Base-by-base conservation (phyloP, 2,113 vertebrate genomes). In the Dromaius novaehollandiae region DNA sequence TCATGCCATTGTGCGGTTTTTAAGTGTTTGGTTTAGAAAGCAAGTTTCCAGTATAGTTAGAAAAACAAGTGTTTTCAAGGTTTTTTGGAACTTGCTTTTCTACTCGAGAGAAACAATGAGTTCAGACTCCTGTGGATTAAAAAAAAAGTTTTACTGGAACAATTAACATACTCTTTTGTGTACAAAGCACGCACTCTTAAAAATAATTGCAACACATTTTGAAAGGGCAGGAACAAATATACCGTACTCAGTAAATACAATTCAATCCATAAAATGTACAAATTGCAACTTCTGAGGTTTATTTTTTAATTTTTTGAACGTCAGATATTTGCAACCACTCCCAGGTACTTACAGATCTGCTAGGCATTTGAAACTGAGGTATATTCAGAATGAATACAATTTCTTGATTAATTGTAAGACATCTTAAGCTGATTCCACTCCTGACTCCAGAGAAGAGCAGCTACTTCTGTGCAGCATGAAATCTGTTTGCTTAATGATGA, bases 1-100 rank as follows among this genome's bases (percentile, higher is more conserved):
- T 70, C 36, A 46, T 63, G n/a, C 1, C 11, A 12, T 38, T 70
- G 4, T 70, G 10, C 0, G 0, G 1, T 42, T 71, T 79, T 61
- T 48, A 80, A 83, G 4, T 64, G 32, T 5, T 75, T 55, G 10
- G 17, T 86, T 82, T 92, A 85, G 22, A 63, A 6, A 89, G 7
- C 4, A 81, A 63, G 6, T 71, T 51, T 46, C 5, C 61, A 14
- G 12, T 6, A 8, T 16, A 60, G 18, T 60, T 60, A 11, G 64
- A 50, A 65, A 22, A 2, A 11, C 13, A 73, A 32, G 2, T 17
- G 42, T 79, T 80, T 77, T n/a, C 2, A 42, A 46, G 13, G 7
- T 20, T 50, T 88, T 65, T 20, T 55, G 21, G 21, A 53, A 55
- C 1, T 25, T 80, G 12, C 28, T 60, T 75, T 63, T 36, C 16